Conservation (phyloP, 2,113 vertebrate genomes). For the Taxidea taxus region DNA sequence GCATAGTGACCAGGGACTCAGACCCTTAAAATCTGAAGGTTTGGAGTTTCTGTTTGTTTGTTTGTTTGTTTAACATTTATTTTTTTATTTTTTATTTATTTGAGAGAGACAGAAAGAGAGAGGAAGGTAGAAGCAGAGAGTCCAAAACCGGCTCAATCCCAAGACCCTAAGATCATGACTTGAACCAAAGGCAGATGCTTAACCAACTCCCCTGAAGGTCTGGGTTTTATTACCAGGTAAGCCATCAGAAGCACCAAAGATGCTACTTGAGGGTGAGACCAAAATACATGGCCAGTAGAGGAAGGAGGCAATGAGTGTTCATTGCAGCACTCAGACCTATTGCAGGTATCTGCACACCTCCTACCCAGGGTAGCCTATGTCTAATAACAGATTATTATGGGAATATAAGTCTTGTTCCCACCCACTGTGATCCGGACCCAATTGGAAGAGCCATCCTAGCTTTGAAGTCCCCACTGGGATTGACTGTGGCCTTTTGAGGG, state of each 20-base stretch:
- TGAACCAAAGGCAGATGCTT: too few relatives aligned
- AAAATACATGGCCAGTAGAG: neutral
- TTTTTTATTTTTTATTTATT: too few relatives aligned
- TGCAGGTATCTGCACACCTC: neutral
- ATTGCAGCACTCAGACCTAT: neutral
- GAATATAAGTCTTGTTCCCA: neutral
- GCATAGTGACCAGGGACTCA: neutral
- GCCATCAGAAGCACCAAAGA: neutral
- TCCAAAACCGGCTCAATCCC: too few relatives aligned
- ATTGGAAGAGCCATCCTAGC: neutral
- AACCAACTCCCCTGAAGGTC: too few relatives aligned
- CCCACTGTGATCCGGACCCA: neutral
- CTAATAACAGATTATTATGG: neutral
- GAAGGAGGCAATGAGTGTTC: neutral
- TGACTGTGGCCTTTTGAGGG: neutral
- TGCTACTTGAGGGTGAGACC: neutral
- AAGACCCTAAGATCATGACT: too few relatives aligned
- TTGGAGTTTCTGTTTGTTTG: neutral
- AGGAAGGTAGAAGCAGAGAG: too few relatives aligned
- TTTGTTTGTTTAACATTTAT: too few relatives aligned
- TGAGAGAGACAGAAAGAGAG: too few relatives aligned
- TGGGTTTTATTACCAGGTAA: neutral
- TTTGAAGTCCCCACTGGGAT: neutral
- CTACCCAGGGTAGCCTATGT: neutral
- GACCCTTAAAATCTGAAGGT: neutral